phyloP scores from a whole-genome alignment of 2,113 vertebrate species.

The Daubentonia madagascariensis region DNA sequence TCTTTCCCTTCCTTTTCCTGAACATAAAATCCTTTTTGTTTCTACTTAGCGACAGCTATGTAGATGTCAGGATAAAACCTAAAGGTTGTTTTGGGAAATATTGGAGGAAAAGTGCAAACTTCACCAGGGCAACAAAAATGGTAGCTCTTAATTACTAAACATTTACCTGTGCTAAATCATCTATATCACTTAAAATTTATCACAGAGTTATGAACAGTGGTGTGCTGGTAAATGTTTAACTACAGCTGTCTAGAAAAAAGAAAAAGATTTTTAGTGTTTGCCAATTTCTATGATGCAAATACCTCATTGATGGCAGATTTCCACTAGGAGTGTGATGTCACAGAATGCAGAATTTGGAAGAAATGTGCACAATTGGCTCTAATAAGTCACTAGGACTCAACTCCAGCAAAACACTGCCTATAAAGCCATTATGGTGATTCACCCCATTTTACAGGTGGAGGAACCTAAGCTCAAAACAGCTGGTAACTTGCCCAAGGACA shows the following conservation, averaged over 20 bases:
- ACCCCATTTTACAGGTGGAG: background rate
- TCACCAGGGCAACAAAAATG: background rate
- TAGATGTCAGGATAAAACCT: background rate
- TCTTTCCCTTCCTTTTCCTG: fast-evolving
- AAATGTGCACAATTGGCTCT: fast-evolving
- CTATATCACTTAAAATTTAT: no score
- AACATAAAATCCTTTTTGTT: background rate
- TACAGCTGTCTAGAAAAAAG: background rate
- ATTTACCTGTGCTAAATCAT: no score
- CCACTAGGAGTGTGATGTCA: background rate
- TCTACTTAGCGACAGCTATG: background rate
- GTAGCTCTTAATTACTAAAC: background rate
- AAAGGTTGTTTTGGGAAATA: background rate
- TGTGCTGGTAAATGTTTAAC: no score
- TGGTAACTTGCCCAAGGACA: fast-evolving
- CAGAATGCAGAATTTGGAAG: fast-evolving
- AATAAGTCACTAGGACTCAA: fast-evolving
- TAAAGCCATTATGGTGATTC: background rate
- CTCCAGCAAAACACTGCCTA: background rate
- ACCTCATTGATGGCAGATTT: fast-evolving
- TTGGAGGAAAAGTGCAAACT: fast-evolving
- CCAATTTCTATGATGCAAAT: background rate
- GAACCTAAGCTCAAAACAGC: background rate
- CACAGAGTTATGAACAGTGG: fast-evolving
- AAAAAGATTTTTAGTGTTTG: background rate